phyloP scores from a whole-genome alignment of 1,140 invertebrate genomes.

The Nasonia vitripennis region DNA sequence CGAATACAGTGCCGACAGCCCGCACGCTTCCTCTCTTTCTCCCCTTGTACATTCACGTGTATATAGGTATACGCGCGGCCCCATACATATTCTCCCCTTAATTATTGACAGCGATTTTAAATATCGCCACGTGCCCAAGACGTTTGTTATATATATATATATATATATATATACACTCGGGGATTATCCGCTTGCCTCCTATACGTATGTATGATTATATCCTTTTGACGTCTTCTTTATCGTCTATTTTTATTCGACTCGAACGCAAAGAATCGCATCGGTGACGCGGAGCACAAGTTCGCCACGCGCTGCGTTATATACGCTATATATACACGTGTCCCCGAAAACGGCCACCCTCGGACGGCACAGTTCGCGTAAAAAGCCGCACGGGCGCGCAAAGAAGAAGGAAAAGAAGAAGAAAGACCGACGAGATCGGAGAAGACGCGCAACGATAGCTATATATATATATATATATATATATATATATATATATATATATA shows the following conservation, averaged over 20 bases:
- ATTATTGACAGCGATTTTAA: constrained; percentile 46
- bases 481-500: too few species aligned
- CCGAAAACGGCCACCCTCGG: not conserved
- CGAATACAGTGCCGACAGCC: not conserved
- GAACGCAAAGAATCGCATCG: too few species aligned
- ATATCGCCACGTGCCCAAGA: constrained; percentile 41
- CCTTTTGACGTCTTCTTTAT: not conserved
- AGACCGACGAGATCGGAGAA: constrained; percentile 53
- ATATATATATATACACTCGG: constrained; percentile 45
- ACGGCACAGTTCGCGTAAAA: too few species aligned
- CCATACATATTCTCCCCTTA: constrained; percentile 38
- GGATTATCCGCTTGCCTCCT: not conserved
- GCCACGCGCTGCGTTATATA: not conserved
- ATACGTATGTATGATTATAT: not conserved
- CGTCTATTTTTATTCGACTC: too few species aligned
- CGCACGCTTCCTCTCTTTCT: not conserved
- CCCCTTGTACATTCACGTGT: constrained; percentile 31
- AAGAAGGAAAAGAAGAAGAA: constrained; percentile 55
- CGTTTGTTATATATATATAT: too few species aligned
- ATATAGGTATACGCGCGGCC: not conserved
- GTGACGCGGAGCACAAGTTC: too few species aligned
- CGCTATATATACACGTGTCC: constrained; percentile 50
- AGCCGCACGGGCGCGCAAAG: not conserved
- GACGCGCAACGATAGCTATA: too few species aligned
- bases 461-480: too few species aligned